Base-by-base conservation (phyloP, 2,888 invertebrate genomes). In the Nemurella pictetii region DNA sequence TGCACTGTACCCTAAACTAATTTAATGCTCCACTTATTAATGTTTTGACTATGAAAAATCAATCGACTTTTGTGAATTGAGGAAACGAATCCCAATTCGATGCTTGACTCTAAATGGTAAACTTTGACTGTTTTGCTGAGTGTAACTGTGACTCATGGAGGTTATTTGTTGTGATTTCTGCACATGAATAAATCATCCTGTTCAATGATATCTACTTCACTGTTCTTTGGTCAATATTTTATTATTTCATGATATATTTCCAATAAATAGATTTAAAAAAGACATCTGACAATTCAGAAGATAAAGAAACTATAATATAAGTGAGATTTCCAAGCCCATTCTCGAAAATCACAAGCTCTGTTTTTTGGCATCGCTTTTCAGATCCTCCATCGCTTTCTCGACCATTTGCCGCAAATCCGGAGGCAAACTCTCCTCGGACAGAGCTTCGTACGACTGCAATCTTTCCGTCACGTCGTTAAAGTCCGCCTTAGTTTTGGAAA, bases 361-460 rank as follows among this genome's bases (percentile, higher is more conserved):
- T 20, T 55, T 55, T 29, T 82, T 82, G 55, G 82, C 84, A 15
- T 85, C 86, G 27, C 83, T 80, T 72, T 85, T 86, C 25, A 89
- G 87, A 86, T 91, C 91, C 85, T 91, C 89, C 85, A 92, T 88
- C 0, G 92, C 91, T 89, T 93, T 93, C 87, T 92, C 92, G 0
- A 94, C 94, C 84, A 94, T 89, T 83, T 92, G 92, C 85, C 94
- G 92, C 84, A 94, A 89, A 87, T 94, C 93, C 15, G 92, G 91
- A 2, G 94, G 94, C 86, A 94, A 89, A 84, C 85, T 81, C 80
- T 87, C 87, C 28, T 92, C 91, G 83, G 89, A 89, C 4, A 90
- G 87, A 87, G 90, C 90, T 86, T 90, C 89, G 90, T 91, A 83
- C 75, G 32, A 82, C 28, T 89, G 89, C 93, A 86, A 87, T 90